Conservation (phyloP, 2,888 invertebrate species). For the Maniola hyperantus region DNA sequence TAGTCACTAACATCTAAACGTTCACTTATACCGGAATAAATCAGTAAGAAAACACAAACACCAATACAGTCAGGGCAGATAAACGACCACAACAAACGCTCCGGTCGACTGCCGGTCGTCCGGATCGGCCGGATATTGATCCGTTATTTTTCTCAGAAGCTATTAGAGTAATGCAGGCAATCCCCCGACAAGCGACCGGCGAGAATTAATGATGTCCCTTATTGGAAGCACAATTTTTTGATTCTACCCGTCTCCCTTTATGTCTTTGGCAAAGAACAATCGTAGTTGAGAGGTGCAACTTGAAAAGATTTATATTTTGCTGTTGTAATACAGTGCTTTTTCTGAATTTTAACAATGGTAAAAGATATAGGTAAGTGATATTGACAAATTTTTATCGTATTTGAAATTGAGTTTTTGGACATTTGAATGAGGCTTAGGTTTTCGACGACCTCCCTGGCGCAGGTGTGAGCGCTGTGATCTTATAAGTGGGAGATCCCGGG, state of each 20-base stretch:
- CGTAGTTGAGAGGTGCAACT: neutral
- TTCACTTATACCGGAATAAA: too few relatives aligned
- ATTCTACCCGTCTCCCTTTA: constrained; percentile 66
- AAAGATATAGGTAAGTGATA: too few relatives aligned
- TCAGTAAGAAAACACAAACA: neutral
- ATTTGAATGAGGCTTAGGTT: too few relatives aligned
- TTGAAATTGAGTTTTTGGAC: too few relatives aligned
- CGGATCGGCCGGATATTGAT: constrained; percentile 60
- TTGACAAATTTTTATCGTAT: too few relatives aligned
- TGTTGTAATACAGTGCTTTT: too few relatives aligned
- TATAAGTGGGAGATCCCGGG: too few relatives aligned
- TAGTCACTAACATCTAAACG: too few relatives aligned
- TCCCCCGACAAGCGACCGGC: constrained; percentile 63
- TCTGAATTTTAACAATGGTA: too few relatives aligned
- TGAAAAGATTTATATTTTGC: too few relatives aligned
- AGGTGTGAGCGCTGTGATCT: too few relatives aligned
- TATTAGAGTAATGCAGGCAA: constrained; percentile 68
- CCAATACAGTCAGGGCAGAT: constrained; percentile 39
- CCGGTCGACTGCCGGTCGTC: constrained; percentile 28
- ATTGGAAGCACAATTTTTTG: constrained; percentile 87
- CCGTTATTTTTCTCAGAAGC: constrained; percentile 67
- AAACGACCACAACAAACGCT: constrained; percentile 47
- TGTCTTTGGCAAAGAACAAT: constrained; percentile 41
- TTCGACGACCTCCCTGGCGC: too few relatives aligned
- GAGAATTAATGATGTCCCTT: constrained; percentile 88